phyloP scores from a whole-genome alignment of 2,113 vertebrate genomes.

The Asarcornis scutulata region DNA sequence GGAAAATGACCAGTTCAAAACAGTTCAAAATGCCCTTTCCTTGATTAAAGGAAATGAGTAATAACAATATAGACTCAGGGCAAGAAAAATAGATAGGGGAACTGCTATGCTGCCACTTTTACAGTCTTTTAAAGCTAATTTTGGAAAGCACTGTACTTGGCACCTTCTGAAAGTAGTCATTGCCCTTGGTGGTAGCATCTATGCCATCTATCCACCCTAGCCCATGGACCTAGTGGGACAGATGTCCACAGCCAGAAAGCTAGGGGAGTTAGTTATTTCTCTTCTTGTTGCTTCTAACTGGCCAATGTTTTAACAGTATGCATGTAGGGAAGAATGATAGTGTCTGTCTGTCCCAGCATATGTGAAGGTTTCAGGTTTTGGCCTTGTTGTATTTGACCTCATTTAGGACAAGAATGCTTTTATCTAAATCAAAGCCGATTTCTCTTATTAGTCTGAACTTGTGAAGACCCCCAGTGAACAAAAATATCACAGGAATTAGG shows the following conservation, averaged over 20 bases:
- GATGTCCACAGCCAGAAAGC: neutral
- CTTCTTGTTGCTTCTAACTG: neutral
- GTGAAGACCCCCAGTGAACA: conserved; percentile 62
- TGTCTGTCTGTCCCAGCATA: conserved; percentile 36
- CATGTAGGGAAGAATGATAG: conserved; percentile 1
- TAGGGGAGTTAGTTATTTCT: neutral
- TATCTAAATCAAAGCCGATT: conserved; percentile 71
- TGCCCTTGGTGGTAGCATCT: neutral
- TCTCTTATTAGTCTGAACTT: conserved; percentile 56
- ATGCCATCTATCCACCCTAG: neutral
- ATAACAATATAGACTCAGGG: neutral
- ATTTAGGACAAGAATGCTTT: conserved; percentile 66
- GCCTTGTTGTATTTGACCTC: conserved; percentile 47
- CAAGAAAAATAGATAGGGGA: neutral
- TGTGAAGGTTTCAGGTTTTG: conserved; percentile 57
- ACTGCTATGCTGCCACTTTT: neutral
- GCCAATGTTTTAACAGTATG: neutral
- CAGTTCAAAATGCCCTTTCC: neutral
- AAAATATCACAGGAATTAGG: conserved; percentile 67
- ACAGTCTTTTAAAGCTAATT: neutral
- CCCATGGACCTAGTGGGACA: neutral
- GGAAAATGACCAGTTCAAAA: neutral
- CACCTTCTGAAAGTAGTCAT: neutral
- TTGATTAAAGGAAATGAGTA: neutral
- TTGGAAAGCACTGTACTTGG: neutral